Evolutionary conservation across 1,140 invertebrate genomes (phyloP), one percentile per base, ranked within the genome.

Genomic region (Pseudachorutes palmiensis): DNA sequence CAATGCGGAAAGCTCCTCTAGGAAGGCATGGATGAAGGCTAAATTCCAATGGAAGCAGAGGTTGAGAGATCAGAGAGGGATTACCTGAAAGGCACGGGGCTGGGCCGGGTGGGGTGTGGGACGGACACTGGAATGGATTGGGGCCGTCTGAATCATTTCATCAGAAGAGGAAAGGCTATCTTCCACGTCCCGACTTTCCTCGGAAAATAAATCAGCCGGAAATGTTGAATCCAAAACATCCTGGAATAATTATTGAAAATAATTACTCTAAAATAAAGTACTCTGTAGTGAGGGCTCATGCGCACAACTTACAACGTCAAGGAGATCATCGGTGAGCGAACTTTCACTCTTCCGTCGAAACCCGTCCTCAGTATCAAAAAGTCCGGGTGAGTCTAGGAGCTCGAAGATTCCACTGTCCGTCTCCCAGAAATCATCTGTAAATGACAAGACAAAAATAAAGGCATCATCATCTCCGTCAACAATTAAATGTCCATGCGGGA

Each of bases 61-160:
- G 28, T 58, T 5, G 22, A 58, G 28, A 24, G 55, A 58, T 24
- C 28, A 58, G 12, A 22, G 24, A 24, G 55, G n/a, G 26, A 32
- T 63, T 70, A 73, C 71, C 69, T 73, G 71, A 61, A 73, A 70
- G 65, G 66, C 67, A 65, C 72, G 66, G 28, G 69, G 72, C 62
- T 73, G 72, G 58, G 64, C 62, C 45, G 66, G 59, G 58, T 70
- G 71, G 45, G 71, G 33, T 61, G 69, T 71, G 62, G 72, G 69
- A 45, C 72, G 69, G 45, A 51, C 72, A 67, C 65, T 64, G 31
- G 66, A 30, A 62, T 70, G 64, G 58, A 71, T 67, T 60, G 69
- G 70, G 55, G 72, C 72, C 45, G 72, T 71, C 58, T 73, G 72
- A 69, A 73, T 68, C 72, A 73, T 73, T 12, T 73, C 72, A 31